Conservation (phyloP, 2,797 vertebrate genomes). For the Chelon labrosus region DNA sequence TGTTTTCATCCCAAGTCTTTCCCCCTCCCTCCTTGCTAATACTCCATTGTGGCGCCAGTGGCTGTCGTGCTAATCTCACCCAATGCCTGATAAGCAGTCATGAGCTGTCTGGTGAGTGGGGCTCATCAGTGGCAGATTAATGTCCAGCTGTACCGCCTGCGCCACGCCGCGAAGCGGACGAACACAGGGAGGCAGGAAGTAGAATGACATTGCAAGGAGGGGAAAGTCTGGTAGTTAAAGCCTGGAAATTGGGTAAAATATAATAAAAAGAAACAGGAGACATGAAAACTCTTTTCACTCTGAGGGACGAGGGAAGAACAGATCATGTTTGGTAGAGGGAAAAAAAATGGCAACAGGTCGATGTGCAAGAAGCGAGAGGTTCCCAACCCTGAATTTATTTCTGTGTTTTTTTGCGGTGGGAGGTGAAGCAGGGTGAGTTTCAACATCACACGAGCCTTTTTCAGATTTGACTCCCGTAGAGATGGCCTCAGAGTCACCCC, state of each 20-base stretch:
- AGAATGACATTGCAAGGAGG: conserved; percentile 51
- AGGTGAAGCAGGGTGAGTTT: conserved; percentile 51
- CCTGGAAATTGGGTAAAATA: conserved; percentile 47
- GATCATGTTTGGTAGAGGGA: conserved; percentile 37
- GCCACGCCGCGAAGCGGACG: conserved; percentile 46
- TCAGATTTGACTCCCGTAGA: conserved; percentile 39
- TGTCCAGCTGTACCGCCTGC: conserved; percentile 65
- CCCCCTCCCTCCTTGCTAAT: conserved; percentile 23
- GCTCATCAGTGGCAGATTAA: conserved; percentile 75
- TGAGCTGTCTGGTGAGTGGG: conserved; percentile 55
- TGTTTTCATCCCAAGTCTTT: conserved; percentile 29
- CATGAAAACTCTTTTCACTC: conserved; percentile 24
- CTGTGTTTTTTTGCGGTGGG: conserved; percentile 43
- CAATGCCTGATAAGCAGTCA: conserved; percentile 60
- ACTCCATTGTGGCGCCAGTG: conserved; percentile 32
- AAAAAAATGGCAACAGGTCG: conserved; percentile 50
- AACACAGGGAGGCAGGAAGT: conserved; percentile 41
- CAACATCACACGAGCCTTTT: conserved; percentile 52
- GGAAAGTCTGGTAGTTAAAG: conserved; percentile 42
- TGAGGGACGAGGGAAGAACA: conserved; percentile 38
- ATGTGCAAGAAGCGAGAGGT: conserved; percentile 41
- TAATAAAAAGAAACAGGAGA: conserved; percentile 24
- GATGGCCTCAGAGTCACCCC: conserved; percentile 38
- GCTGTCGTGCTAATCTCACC: conserved; percentile 58
- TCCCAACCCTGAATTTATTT: conserved; percentile 69